Base-by-base conservation (phyloP, 2,113 vertebrate species). In the Myodes glareolus region DNA sequence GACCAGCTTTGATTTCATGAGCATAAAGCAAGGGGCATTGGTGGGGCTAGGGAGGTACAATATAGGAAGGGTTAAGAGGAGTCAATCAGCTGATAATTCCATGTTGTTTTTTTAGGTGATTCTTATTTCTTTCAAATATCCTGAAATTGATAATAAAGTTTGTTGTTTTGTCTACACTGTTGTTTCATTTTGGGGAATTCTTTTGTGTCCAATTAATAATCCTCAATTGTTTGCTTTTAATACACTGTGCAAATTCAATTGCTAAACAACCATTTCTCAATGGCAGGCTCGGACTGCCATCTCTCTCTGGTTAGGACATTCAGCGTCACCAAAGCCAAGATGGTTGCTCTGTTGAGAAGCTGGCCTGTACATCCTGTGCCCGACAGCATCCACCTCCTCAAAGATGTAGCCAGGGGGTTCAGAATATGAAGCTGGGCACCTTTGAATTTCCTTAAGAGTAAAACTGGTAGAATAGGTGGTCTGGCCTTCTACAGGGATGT, bases 341-440 rank as follows among this genome's bases (percentile, higher is more conserved):
- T 7, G 73, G 31, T 55, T 92, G 84, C 29, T 94, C n/a, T 9
- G 50, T 21, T 29, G 96, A 82, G 88, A 67, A 94, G 88, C 6
- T 0, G 95, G 96, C 36, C 96, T 90, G 88, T 97, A 98, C 0
- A 98, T 5, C 19, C 17, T 97, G 96, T 98, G 98, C 39, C 98
- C 98, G 2, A 47, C 39, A n/a, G 80, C n/a, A 95, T 98, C 95
- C 0, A 10, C 93, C 96, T 97, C 96, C 23, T 97, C 90, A 91
- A 98, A 98, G 39, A 94, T 0, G 0, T 98, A 98, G 63, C 97
- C 89, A 0, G 97, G 97, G 70, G 98, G 89, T 8, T 97, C 45
- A 72, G 98, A 91, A 23, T 98, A 98, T 9, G 98, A 97, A n/a
- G 96, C 98, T 45, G 97, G 96, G 91, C 96, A 98, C 39, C 52